Evolutionary conservation across 2,113 vertebrate genomes (phyloP).

Genomic region (Lophura nycthemera): DNA sequence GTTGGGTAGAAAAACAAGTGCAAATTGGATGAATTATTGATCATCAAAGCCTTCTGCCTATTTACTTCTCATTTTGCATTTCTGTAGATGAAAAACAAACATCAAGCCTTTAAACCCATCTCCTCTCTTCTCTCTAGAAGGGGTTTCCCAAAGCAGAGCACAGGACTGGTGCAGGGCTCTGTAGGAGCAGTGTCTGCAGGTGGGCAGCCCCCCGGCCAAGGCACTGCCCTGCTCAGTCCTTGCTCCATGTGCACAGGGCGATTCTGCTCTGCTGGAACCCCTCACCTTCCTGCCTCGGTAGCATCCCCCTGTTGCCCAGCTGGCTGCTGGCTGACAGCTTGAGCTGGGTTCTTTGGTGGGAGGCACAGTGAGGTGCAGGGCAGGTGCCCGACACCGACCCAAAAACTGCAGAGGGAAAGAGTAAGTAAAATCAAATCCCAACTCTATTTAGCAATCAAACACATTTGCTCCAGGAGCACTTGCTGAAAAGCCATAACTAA

Average conservation of each 20-base stretch:
- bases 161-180: neutral
- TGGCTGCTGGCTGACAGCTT: too few species aligned
- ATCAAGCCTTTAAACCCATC: neutral
- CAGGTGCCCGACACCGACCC: too few species aligned
- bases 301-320: too few species aligned
- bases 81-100: neutral
- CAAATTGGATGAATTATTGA: neutral
- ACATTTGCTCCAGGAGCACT: neutral
- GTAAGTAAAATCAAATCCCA: neutral
- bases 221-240: too few species aligned
- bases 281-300: too few species aligned
- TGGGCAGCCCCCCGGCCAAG: too few species aligned
- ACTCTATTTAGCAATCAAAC: neutral
- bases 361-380: too few species aligned
- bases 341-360: too few species aligned
- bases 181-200: fast-evolving
- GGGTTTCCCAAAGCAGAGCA: fast-evolving
- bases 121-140: neutral
- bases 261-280: too few species aligned
- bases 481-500: neutral
- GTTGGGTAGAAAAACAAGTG: neutral
- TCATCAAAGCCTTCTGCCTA: neutral
- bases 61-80: neutral
- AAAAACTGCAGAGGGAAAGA: neutral
- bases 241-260: too few species aligned